Conservation (phyloP, 2,888 invertebrate species). For the Anorthoa munda region DNA sequence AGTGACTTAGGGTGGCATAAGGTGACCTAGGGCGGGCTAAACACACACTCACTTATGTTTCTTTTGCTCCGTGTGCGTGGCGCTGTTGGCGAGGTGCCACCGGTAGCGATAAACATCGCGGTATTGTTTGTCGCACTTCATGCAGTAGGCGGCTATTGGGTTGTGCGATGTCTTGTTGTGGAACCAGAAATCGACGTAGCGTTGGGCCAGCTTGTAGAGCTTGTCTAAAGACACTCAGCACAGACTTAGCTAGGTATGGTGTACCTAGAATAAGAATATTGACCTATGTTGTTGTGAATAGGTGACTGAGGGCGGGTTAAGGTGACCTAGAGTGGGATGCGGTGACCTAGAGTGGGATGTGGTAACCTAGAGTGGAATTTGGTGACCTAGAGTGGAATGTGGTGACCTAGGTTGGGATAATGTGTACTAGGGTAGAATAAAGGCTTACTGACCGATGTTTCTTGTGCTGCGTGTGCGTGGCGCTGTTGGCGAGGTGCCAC, state of each 20-base stretch:
- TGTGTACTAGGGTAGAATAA: no score
- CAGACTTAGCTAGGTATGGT: no score
- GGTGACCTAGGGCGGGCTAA: neutral
- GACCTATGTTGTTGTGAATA: no score
- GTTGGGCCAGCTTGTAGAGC: slow-evolving; percentile 10
- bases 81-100: slow-evolving; percentile 73
- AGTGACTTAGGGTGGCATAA: neutral
- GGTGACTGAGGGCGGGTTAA: neutral
- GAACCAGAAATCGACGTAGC: slow-evolving; percentile 76
- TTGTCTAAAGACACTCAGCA: no score
- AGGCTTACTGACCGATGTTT: slow-evolving; percentile 58
- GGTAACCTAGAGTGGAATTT: neutral
- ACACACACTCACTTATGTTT: slow-evolving; percentile 57
- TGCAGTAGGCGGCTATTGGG: slow-evolving; percentile 69
- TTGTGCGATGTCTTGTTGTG: slow-evolving; percentile 72
- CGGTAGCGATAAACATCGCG: slow-evolving; percentile 69
- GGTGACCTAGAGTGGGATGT: neutral
- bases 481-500: slow-evolving; percentile 73
- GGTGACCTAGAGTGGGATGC: neutral
- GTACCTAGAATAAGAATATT: no score
- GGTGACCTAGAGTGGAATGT: neutral
- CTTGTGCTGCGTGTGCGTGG: slow-evolving; percentile 46
- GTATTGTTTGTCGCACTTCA: slow-evolving; percentile 74
- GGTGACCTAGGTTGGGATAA: no score
- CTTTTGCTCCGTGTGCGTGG: slow-evolving; percentile 44